Evolutionary conservation across 2,113 vertebrate genomes (phyloP).

Genomic region (Hypanus sabinus): DNA sequence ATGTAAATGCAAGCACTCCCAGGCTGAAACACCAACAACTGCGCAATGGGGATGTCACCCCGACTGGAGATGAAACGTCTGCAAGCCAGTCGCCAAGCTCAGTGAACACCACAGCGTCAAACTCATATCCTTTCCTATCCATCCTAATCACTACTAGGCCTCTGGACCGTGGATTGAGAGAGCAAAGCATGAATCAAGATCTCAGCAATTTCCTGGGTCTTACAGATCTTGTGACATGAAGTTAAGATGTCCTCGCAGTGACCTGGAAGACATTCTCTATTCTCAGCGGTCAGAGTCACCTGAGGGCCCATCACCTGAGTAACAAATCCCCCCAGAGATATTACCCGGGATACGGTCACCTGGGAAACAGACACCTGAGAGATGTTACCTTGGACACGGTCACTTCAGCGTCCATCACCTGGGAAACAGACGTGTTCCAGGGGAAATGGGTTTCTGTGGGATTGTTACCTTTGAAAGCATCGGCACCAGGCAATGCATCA

Average conservation of each 20-base stretch:
- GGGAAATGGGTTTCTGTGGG: no score
- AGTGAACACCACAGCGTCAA: no score
- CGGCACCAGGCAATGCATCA: background rate
- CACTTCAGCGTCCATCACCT: background rate
- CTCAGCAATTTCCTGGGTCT: background rate
- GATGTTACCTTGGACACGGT: background rate
- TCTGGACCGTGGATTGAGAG: background rate
- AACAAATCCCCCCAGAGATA: background rate
- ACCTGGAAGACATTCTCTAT: background rate
- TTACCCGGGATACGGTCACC: background rate
- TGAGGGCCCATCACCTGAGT: background rate
- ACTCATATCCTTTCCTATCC: background rate
- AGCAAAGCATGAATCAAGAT: background rate
- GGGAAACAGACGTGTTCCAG: background rate
- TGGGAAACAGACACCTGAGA: background rate
- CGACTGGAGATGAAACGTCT: no score
- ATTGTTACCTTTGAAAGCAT: background rate
- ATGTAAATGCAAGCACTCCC: no score
- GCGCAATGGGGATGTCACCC: no score
- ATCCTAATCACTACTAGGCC: background rate
- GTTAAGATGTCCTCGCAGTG: background rate
- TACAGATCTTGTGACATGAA: background rate
- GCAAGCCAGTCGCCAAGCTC: no score
- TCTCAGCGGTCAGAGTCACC: background rate
- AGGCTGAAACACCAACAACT: no score